Evolutionary conservation across 2,888 invertebrate genomes (phyloP).

Genomic region (Acrobasis suavella): DNA sequence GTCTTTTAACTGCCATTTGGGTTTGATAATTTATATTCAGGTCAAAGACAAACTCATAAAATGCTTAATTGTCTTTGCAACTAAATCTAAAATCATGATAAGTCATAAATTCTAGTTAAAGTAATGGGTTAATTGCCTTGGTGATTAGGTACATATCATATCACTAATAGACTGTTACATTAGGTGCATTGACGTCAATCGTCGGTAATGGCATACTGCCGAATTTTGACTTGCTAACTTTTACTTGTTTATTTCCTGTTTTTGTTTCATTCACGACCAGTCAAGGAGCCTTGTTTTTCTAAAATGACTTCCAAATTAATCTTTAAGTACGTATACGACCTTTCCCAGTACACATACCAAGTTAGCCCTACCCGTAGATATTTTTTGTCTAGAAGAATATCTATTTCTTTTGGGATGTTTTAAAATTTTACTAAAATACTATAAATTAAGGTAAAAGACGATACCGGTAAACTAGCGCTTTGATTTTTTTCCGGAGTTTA

Average conservation of each 20-base stretch:
- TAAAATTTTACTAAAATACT: too few species aligned
- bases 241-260: conserved; percentile 11
- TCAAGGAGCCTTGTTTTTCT: not conserved
- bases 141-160: conserved; percentile 27
- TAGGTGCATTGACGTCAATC: conserved; percentile 50
- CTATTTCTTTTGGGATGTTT: too few species aligned
- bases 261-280: not conserved
- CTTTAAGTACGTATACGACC: too few species aligned
- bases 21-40: conserved; percentile 9
- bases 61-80: not conserved
- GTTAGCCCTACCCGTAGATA: too few species aligned
- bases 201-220: conserved; percentile 22
- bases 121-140: conserved; percentile 36
- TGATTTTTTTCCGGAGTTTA: too few species aligned
- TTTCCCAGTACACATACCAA: too few species aligned
- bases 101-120: conserved; percentile 44
- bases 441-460: too few species aligned
- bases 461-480: too few species aligned
- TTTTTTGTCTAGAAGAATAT: too few species aligned
- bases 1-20: conserved; percentile 6
- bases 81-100: conserved; percentile 27
- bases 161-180: conserved; percentile 36
- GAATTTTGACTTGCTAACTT: conserved; percentile 14
- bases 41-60: conserved; percentile 5
- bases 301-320: too few species aligned